Conservation (phyloP, 2,113 vertebrate genomes). For the Nothocercus julius region DNA sequence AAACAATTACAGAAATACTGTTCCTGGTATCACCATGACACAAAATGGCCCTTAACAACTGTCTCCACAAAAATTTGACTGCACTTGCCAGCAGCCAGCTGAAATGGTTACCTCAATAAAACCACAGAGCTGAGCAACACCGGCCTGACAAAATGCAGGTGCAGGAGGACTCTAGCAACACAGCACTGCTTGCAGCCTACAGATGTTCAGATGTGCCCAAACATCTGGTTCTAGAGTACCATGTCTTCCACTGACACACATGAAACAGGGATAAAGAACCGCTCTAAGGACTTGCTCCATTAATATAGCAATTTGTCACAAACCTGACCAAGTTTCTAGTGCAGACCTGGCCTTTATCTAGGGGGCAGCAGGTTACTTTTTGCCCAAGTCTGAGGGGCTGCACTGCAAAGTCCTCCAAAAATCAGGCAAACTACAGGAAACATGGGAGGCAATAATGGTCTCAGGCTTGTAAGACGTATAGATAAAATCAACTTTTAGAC, state of each 20-base stretch:
- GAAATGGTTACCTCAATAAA: background rate
- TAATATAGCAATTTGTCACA: fast-evolving
- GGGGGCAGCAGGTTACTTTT: fast-evolving
- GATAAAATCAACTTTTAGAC: background rate
- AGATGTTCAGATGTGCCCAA: background rate
- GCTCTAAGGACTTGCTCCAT: fast-evolving
- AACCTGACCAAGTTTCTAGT: background rate
- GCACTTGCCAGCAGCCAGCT: background rate
- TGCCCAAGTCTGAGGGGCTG: background rate
- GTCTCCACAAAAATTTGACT: background rate
- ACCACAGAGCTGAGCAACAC: fast-evolving
- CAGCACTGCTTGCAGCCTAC: background rate
- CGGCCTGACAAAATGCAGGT: too few species aligned
- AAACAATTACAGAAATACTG: background rate
- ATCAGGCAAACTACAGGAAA: fast-evolving
- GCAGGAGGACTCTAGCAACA: background rate
- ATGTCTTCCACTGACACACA: background rate
- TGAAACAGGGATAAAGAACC: fast-evolving
- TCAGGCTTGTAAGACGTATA: background rate
- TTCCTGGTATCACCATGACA: fast-evolving
- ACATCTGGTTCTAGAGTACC: background rate
- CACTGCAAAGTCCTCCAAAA: background rate
- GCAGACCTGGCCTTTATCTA: background rate
- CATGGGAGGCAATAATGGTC: fast-evolving
- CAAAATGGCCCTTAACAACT: background rate